Percentiles rank a stretch among this genome's conserved stretches.
Evolutionary conservation across 2,888 invertebrate genomes (phyloP).

Genomic region (Cheilosia vulpina): DNA sequence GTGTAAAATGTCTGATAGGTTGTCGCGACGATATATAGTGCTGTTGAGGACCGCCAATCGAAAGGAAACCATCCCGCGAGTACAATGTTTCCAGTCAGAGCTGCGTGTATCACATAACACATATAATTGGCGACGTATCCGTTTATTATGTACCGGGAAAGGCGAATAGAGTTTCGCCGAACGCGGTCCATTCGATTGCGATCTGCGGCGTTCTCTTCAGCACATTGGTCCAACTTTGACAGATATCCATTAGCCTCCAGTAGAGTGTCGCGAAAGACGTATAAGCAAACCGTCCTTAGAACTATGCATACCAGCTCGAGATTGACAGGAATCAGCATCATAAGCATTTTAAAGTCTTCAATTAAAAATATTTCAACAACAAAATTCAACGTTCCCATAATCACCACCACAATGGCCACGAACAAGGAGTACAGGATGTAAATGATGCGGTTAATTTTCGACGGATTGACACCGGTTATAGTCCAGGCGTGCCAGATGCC

Average conservation of each 20-base stretch:
- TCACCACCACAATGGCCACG: neutral
- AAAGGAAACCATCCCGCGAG: neutral
- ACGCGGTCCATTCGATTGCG: neutral
- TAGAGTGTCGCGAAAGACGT: neutral
- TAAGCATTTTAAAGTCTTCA: neutral
- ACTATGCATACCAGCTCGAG: neutral
- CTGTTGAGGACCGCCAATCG: neutral
- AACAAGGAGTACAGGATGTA: neutral
- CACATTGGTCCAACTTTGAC: neutral
- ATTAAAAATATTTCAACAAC: neutral
- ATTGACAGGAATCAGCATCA: neutral
- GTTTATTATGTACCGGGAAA: neutral
- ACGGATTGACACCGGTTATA: too few relatives aligned
- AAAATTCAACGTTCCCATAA: neutral
- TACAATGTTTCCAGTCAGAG: neutral
- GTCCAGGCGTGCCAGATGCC: too few relatives aligned
- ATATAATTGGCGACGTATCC: neutral
- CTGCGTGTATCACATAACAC: neutral
- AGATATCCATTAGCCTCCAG: neutral
- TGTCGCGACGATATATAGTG: neutral
- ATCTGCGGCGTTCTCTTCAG: neutral
- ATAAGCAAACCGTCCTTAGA: neutral
- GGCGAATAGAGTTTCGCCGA: neutral
- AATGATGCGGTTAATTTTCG: too few relatives aligned
- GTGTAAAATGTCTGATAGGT: neutral